Base-by-base conservation (phyloP, 30 jellyfish, hydroid and myxozoan genomes). In the Chironex yamaguchii region DNA sequence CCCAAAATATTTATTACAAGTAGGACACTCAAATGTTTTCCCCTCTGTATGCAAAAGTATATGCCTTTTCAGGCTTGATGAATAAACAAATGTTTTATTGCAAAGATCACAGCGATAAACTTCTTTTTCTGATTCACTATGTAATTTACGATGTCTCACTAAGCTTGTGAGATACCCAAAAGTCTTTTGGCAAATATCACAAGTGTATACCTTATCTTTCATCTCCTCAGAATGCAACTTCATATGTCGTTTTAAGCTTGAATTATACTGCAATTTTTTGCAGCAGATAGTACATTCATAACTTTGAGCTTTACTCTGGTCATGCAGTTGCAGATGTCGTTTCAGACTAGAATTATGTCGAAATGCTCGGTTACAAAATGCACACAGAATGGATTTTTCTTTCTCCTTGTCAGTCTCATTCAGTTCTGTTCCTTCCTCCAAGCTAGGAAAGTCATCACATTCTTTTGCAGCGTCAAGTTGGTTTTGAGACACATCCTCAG, bases 111-210 rank as follows among this genome's bases (percentile, higher is more conserved):
- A 88, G 0, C 89, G 84, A 53, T 72, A 88, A 26, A 88, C 64
- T 78, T 88, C 89, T 29, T 79, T 79, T 6, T 29, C 22, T 17
- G 6, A 3, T 24, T 86, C 96, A 1, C 80, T 62, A 30, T 88
- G 96, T 0, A 83, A 74, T 34, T 77, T 77, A 32, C 69, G 54
- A 71, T 88, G 96, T 32, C 96, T 71, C 27, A 74, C 70, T 26
- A 88, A 79, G 30, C 96, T 88, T 67, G 96, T 88, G 29, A 90
- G 76, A 70, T 88, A 88, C 92, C 78, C 79, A 36, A 88, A 88
- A 1, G 87, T 71, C 54, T 88, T 88, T 29, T 80, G 26, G 79
- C 96, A 88, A 34, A 74, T 86, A 29, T 79, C 79, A 31, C 96
- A 88, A 24, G 80, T 68, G 79, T 88, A 88, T 1, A 75, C 82